A percentile compares a stretch with the other conserved stretches of the same genome.
These are phyloP conservation scores for Fukomys damarensis DNA, from an alignment of 2,113 vertebrate species.

Conservation along the genomic window DNA sequence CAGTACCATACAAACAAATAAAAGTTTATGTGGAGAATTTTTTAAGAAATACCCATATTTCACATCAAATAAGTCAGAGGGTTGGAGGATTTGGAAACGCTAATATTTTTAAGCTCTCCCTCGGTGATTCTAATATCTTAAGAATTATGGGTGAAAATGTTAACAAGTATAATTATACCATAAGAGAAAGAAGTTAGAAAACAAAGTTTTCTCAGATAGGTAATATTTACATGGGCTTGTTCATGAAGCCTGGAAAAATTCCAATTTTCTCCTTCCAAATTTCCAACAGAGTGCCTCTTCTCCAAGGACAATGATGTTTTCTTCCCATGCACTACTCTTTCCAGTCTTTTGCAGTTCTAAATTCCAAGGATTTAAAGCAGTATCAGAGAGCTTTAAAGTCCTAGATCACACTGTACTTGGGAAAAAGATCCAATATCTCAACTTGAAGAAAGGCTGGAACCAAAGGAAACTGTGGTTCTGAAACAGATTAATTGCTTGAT, in stretches of 20 bases:
- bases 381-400: neutral
- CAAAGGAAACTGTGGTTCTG: neutral
- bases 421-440: neutral
- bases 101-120: neutral
- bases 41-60: neutral
- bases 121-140: neutral
- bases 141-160: neutral
- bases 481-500: neutral
- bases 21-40: neutral
- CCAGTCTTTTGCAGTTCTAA: constrained; percentile 31
- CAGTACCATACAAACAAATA: neutral
- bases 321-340: neutral
- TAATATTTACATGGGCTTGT: neutral
- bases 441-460: neutral
- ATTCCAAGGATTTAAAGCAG: neutral
- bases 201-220: neutral
- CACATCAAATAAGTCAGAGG: constrained; percentile 1
- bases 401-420: neutral
- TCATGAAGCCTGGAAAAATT: neutral
- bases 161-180: neutral
- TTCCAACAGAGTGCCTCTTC: neutral
- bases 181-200: neutral
- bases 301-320: neutral
- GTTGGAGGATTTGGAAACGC: neutral
- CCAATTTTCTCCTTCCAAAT: neutral